Evolutionary conservation across 2,888 invertebrate species (phyloP).

Genomic region (Heliconius ismenius): DNA sequence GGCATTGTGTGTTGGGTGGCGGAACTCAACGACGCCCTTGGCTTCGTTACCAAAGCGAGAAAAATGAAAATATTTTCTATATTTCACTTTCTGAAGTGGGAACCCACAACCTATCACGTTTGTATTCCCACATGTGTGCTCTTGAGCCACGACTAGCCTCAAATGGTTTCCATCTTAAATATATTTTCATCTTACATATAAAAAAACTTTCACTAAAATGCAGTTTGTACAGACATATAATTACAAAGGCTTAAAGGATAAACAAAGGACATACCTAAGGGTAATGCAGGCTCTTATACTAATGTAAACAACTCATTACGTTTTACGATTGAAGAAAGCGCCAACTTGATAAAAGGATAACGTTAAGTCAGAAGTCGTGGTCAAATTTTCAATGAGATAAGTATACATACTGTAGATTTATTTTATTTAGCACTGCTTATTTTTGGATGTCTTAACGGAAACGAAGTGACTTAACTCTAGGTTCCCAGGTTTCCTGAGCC

Average conservation of each 20-base stretch:
- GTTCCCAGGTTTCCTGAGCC: neutral
- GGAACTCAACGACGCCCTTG: neutral
- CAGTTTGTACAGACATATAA: neutral
- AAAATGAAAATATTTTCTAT: neutral
- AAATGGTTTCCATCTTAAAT: too few relatives aligned
- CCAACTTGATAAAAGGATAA: conserved; percentile 11
- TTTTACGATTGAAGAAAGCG: conserved; percentile 28
- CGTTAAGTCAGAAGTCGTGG: conserved; percentile 19
- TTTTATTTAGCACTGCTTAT: neutral
- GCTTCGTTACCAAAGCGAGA: neutral
- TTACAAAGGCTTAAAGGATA: neutral
- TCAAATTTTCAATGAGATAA: conserved; percentile 3
- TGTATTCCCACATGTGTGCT: neutral
- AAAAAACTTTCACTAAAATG: neutral
- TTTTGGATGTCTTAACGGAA: neutral
- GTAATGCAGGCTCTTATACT: neutral
- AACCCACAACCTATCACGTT: neutral
- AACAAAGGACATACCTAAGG: neutral
- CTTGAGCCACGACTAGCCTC: neutral
- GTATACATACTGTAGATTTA: neutral
- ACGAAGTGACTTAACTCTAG: neutral
- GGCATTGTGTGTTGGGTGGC: neutral
- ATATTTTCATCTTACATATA: too few relatives aligned
- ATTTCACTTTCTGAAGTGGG: neutral
- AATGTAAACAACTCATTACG: conserved; percentile 23